Conservation (phyloP, 2,113 vertebrate species). For the Aptenodytes patagonicus region DNA sequence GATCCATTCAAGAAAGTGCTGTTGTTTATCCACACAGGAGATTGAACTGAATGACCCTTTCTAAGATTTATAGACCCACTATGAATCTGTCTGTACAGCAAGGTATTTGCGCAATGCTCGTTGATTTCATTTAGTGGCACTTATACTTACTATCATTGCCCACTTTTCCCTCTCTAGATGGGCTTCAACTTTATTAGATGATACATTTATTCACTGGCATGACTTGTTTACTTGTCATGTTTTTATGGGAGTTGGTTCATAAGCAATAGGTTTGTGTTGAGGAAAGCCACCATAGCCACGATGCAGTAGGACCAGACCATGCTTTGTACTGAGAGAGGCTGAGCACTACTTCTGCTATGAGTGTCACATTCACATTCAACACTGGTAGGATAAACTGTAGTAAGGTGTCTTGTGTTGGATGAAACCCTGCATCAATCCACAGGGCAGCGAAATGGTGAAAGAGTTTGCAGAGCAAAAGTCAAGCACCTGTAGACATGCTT, state of each 20-base stretch:
- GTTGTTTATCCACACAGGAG: not conserved
- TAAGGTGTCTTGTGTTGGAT: not conserved
- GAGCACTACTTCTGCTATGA: not conserved
- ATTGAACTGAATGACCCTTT: not conserved
- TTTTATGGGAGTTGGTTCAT: not conserved
- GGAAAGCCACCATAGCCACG: not conserved
- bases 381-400: not conserved
- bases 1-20: not conserved
- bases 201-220: not conserved
- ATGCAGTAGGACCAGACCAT: not conserved
- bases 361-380: not conserved
- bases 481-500: not conserved
- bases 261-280: not conserved
- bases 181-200: not conserved
- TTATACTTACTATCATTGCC: not conserved
- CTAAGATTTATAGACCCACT: not conserved
- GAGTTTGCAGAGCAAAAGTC: not conserved
- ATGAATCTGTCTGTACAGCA: not conserved
- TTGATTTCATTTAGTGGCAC: not conserved
- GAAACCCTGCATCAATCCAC: not conserved
- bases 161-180: not conserved
- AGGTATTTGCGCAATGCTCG: not conserved
- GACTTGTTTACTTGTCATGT: not conserved
- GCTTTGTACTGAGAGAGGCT: too few relatives aligned
- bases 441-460: not conserved